A percentile compares a stretch with the other conserved stretches of the same genome.
Evolutionary conservation across 2,113 vertebrate genomes (phyloP).

Genomic region (Ceuthmochares aereus): DNA sequence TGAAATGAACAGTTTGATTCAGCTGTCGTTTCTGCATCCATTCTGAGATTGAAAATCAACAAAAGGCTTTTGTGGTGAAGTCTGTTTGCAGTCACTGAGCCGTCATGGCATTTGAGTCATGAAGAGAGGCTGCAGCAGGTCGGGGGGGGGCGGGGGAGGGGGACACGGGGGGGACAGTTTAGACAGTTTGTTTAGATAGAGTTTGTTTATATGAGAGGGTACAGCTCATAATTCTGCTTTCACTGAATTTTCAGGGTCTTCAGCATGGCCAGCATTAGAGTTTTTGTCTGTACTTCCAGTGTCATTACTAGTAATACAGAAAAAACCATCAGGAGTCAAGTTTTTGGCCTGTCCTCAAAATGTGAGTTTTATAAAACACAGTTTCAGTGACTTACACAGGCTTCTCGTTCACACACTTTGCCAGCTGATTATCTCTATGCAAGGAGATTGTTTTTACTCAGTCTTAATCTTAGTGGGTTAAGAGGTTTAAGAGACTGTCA

Average conservation of each 20-base stretch:
- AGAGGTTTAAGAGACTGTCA: constrained; percentile 27
- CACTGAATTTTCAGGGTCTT: neutral
- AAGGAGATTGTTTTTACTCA: neutral
- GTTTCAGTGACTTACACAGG: neutral
- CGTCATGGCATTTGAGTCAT: neutral
- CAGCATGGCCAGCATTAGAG: neutral
- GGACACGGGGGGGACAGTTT: neutral
- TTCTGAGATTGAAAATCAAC: neutral
- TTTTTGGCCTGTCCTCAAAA: neutral
- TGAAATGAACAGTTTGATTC: neutral
- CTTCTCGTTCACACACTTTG: neutral
- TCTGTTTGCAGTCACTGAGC: neutral
- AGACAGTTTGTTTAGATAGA: neutral
- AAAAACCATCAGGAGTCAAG: neutral
- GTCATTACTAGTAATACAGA: neutral
- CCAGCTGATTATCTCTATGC: neutral
- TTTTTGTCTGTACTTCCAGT: neutral
- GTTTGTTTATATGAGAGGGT: neutral
- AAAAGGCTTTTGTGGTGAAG: constrained; percentile 7
- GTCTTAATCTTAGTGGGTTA: neutral
- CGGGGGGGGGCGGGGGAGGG: neutral
- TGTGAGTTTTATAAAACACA: neutral
- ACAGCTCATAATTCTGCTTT: neutral
- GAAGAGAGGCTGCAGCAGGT: neutral
- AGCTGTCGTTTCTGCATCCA: neutral